A percentile compares a stretch with the other conserved stretches of the same genome.
These are phyloP conservation scores for Lycaon pictus DNA, from an alignment of 2,113 vertebrate species.

Conservation along the genomic window DNA sequence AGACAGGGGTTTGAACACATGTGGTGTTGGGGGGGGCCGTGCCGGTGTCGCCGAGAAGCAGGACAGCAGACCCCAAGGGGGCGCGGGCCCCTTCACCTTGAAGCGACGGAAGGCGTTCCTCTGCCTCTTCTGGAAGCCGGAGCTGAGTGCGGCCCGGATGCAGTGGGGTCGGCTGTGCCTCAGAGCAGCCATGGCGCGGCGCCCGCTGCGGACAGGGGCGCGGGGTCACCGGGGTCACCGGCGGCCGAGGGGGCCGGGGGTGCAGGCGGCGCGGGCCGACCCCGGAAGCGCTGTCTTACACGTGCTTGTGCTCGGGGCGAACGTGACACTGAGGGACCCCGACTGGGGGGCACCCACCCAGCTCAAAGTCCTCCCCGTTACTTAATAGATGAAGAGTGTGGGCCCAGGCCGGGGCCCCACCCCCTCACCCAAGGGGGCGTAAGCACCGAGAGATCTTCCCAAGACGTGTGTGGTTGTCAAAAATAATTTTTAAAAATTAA, in stretches of 20 bases:
- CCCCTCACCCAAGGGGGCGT: not conserved
- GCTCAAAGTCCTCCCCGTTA: not conserved
- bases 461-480: not conserved
- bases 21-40: no score
- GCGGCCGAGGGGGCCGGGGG: no score
- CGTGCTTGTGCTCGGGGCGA: no score
- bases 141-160: not conserved
- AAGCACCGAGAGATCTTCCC: not conserved
- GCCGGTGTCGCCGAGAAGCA: no score
- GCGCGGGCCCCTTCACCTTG: constrained; percentile 64
- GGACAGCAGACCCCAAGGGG: no score
- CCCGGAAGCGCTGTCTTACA: not conserved
- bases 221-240: no score
- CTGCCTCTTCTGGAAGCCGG: not conserved
- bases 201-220: no score
- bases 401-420: not conserved
- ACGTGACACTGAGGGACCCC: not conserved
- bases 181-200: constrained; percentile 44
- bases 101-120: accelerated
- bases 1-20: not conserved
- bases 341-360: accelerated
- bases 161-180: not conserved
- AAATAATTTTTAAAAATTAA: not conserved
- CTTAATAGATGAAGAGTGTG: not conserved
- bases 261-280: no score